These are phyloP conservation scores for Andrena minutula DNA, from an alignment of 2,888 invertebrate genomes.

Conservation along the genomic window DNA sequence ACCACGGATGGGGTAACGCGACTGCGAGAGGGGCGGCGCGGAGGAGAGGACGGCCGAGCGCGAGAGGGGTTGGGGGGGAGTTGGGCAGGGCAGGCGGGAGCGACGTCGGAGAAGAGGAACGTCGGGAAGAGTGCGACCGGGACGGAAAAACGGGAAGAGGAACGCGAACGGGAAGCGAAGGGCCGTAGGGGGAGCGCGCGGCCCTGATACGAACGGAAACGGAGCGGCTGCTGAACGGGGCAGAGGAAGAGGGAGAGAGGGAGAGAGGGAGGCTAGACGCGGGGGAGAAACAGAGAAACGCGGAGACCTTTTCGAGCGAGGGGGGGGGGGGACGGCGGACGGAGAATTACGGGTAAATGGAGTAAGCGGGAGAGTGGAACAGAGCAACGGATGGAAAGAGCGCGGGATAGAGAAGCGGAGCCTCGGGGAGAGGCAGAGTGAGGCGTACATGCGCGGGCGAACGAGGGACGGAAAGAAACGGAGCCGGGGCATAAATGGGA, in stretches of 20 bases:
- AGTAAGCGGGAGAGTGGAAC: conserved; percentile 32
- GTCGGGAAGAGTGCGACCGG: conserved; percentile 42
- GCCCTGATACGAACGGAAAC: conserved; percentile 45
- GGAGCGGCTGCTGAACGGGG: conserved; percentile 39
- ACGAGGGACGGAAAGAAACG: conserved; percentile 43
- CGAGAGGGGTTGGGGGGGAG: conserved; percentile 13
- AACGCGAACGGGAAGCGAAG: conserved; percentile 16
- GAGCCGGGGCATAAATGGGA: conserved; percentile 31
- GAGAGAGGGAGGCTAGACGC: neutral
- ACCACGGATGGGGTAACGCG: conserved; percentile 43
- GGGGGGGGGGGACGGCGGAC: neutral
- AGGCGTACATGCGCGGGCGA: conserved; percentile 29
- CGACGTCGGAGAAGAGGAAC: conserved; percentile 48
- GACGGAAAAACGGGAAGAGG: conserved; percentile 54
- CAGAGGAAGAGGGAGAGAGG: conserved; percentile 8
- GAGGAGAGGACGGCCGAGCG: conserved; percentile 37
- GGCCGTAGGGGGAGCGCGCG: conserved; percentile 14
- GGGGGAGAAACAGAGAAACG: neutral
- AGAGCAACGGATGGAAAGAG: conserved; percentile 20
- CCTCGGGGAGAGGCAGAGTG: conserved; percentile 44
- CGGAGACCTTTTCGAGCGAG: neutral
- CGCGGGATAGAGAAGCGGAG: conserved; percentile 45
- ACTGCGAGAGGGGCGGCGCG: conserved; percentile 18
- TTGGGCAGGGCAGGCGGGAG: conserved; percentile 18
- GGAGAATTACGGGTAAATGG: conserved; percentile 49